Evolutionary conservation across 2,888 invertebrate species (phyloP).

Genomic region (Ectemnius cavifrons): DNA sequence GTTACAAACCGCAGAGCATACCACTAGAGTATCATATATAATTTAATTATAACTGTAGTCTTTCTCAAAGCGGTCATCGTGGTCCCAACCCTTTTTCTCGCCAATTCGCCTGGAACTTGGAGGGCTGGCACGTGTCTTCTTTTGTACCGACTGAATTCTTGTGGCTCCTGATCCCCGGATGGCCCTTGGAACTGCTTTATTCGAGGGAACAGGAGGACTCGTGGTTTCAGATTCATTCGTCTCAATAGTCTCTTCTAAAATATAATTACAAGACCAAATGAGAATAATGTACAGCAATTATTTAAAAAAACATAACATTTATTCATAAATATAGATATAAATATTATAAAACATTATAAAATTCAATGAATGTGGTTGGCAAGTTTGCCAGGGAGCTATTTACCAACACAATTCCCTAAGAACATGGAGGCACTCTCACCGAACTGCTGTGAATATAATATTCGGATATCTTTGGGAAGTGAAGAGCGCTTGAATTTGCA

Average conservation of each 20-base stretch:
- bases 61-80: conserved; percentile 66
- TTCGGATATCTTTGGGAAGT: background rate
- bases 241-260: conserved; percentile 9
- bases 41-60: conserved; percentile 52
- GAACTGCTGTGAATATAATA: conserved; percentile 2
- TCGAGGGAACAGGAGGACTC: conserved; percentile 1
- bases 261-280: background rate
- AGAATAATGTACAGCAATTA: no score
- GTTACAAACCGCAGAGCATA: no score
- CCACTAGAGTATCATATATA: no score
- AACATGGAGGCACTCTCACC: background rate
- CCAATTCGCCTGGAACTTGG: conserved; percentile 53
- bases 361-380: background rate
- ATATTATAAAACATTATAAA: background rate
- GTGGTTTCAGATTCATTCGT: background rate
- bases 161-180: conserved; percentile 68
- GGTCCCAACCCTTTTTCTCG: conserved; percentile 62
- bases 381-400: conserved; percentile 4
- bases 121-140: conserved; percentile 30
- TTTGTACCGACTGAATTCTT: conserved; percentile 48
- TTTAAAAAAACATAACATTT: background rate
- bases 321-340: background rate
- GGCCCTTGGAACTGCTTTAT: conserved; percentile 55
- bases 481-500: no score
- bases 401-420: background rate